Base-by-base conservation (phyloP, 2,797 vertebrate species). In the Dicrostonyx torquatus region DNA sequence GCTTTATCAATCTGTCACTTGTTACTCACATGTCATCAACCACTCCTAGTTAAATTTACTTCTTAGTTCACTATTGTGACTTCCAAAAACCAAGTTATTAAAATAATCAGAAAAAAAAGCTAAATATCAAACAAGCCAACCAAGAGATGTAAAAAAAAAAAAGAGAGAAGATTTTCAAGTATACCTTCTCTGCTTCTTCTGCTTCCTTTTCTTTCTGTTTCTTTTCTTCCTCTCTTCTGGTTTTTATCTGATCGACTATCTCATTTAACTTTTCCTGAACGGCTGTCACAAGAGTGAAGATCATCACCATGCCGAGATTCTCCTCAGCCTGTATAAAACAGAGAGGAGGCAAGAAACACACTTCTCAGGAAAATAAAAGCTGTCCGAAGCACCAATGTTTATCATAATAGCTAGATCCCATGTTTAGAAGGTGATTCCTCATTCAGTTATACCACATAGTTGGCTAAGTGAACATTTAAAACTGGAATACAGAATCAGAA, bases 261-360 rank as follows among this genome's bases (percentile, higher is more conserved):
- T 99, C 99, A 89, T 99, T 99, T 92, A 99, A 98, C 97, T 99
- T 99, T 91, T 99, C 99, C 98, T 99, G 99, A 64, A 99, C 99
- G 26, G 99, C 99, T 50, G 99, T 99, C 68, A 99, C 99, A 96
- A 99, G 97, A 34, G 99, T 99, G 98, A 99, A 99, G 89, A 99
- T 99, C 99, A 99, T 99, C 60, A 99, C 99, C 99, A 99, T 99
- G 86, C 99, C 99, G 94, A 99, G 98, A 97, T 99, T 99, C 97
- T 99, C 99, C 96, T 99, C 99, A 72, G 99, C 99, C 99, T 99
- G 96, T 34, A 95, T 97, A 22, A 96, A 58, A 95, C 43, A 55
- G 89, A 62, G 94, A 53, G 7, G 7, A 26, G n/a, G 20, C 13
- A 5, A 93, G 40, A 88, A 93, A 86, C 13, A 53, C 2, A 93